phyloP scores from a whole-genome alignment of 1,140 invertebrate species.

The Rhynchophorus ferrugineus region DNA sequence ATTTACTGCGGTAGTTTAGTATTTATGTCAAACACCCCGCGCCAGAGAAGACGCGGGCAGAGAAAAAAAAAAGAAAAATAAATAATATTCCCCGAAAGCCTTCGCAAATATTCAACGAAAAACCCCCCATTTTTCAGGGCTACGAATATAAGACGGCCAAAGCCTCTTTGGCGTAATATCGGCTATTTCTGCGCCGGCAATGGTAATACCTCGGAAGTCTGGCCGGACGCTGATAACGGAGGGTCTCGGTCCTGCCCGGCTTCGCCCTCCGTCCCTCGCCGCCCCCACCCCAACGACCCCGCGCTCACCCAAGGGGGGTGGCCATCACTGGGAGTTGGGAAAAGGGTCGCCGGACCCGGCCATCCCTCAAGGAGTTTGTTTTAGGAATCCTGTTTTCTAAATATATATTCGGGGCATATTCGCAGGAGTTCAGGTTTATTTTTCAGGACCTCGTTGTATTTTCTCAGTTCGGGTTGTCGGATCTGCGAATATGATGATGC shows the following conservation, averaged over 20 bases:
- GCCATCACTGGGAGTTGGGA: constrained; percentile 6
- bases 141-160: constrained; percentile 21
- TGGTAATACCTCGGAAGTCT: constrained; percentile 39
- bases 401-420: constrained; percentile 3
- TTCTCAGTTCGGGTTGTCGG: too few species aligned
- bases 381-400: constrained; percentile 22
- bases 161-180: constrained; percentile 30
- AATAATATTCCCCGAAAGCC: constrained; percentile 12
- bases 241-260: constrained; percentile 29
- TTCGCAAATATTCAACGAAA: constrained; percentile 14
- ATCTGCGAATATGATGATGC: too few species aligned
- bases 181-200: constrained; percentile 38
- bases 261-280: constrained; percentile 12
- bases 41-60: too few species aligned
- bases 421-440: neutral
- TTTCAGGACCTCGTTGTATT: neutral
- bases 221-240: constrained; percentile 42
- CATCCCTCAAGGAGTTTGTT: constrained; percentile 20
- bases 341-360: constrained; percentile 22
- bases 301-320: neutral
- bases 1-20: too few species aligned
- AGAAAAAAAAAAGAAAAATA: too few species aligned
- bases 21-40: too few species aligned
- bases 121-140: constrained; percentile 16
- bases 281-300: neutral